phyloP scores from a whole-genome alignment of 2,888 invertebrate genomes.

The Macaria notata region DNA sequence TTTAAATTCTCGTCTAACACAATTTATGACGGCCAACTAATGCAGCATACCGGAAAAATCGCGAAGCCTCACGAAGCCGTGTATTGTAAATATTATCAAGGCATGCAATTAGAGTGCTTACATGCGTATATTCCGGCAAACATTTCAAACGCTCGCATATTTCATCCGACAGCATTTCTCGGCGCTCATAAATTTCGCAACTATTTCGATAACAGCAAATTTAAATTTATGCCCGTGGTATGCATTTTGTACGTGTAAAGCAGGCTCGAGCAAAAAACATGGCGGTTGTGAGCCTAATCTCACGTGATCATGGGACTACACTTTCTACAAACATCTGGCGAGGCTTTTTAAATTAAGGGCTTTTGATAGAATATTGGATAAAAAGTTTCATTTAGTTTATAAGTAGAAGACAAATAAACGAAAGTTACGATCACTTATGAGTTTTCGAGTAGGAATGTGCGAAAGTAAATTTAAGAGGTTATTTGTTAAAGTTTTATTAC shows the following conservation, averaged over 20 bases:
- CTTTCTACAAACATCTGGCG: constrained; percentile 51
- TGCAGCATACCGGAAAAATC: constrained; percentile 35
- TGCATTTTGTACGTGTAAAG: constrained; percentile 71
- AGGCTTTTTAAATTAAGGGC: constrained; percentile 10
- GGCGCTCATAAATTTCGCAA: constrained; percentile 68
- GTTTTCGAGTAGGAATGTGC: too few relatives aligned
- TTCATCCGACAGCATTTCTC: constrained; percentile 63
- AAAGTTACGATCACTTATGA: too few relatives aligned
- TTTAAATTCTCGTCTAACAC: constrained; percentile 19
- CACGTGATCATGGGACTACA: constrained; percentile 62
- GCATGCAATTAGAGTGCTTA: constrained; percentile 54
- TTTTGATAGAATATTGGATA: too few relatives aligned
- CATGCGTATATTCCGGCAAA: constrained; percentile 52
- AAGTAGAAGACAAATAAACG: too few relatives aligned
- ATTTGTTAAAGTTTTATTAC: too few relatives aligned
- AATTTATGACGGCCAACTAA: constrained; percentile 25
- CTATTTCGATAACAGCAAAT: constrained; percentile 77
- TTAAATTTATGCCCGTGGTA: constrained; percentile 73
- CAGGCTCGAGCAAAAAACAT: constrained; percentile 64
- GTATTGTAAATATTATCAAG: constrained; percentile 42
- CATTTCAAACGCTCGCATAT: constrained; percentile 55
- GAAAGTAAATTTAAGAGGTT: too few relatives aligned
- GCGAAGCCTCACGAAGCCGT: constrained; percentile 31
- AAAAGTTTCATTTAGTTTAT: too few relatives aligned
- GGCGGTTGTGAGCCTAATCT: constrained; percentile 58